Evolutionary conservation across 2,888 invertebrate genomes (phyloP).

Genomic region (Meiosimyza decipiens): DNA sequence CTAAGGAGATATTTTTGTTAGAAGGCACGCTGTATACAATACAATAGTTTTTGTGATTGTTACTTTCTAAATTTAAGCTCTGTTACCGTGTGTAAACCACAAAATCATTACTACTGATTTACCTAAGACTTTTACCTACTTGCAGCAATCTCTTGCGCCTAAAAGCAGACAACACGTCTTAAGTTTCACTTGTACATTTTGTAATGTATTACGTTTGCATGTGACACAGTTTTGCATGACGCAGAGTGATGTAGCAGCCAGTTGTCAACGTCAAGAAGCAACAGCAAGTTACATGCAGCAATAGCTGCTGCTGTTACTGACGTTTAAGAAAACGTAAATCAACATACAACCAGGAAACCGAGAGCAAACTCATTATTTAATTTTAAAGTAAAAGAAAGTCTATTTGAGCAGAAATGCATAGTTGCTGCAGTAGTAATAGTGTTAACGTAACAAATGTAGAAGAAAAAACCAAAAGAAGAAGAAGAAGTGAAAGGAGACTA

Average conservation of each 20-base stretch:
- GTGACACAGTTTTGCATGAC: slow-evolving; percentile 22
- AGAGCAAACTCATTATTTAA: slow-evolving; percentile 29
- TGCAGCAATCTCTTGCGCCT: not conserved
- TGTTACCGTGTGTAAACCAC: too few species aligned
- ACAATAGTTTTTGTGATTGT: too few species aligned
- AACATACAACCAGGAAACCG: not conserved
- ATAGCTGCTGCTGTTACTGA: too few species aligned
- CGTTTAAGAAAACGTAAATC: not conserved
- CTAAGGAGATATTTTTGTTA: too few species aligned
- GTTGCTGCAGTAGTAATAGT: too few species aligned
- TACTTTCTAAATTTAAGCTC: too few species aligned
- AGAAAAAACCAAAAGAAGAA: too few species aligned
- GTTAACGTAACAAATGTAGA: too few species aligned
- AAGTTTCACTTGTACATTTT: not conserved
- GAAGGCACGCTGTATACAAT: too few species aligned
- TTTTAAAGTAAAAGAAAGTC: slow-evolving; percentile 11
- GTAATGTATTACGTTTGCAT: not conserved
- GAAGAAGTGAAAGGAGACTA: not conserved
- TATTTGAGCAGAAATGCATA: too few species aligned
- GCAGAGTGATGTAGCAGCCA: slow-evolving; percentile 7
- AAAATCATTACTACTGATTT: too few species aligned
- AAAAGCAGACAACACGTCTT: slow-evolving; percentile 9
- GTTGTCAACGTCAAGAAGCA: slow-evolving; percentile 23
- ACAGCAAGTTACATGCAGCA: not conserved
- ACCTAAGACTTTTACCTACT: too few species aligned